Percentiles rank a stretch among this genome's conserved stretches.
phyloP scores from a whole-genome alignment of 2,113 vertebrate genomes.

The Lepus timidus region DNA sequence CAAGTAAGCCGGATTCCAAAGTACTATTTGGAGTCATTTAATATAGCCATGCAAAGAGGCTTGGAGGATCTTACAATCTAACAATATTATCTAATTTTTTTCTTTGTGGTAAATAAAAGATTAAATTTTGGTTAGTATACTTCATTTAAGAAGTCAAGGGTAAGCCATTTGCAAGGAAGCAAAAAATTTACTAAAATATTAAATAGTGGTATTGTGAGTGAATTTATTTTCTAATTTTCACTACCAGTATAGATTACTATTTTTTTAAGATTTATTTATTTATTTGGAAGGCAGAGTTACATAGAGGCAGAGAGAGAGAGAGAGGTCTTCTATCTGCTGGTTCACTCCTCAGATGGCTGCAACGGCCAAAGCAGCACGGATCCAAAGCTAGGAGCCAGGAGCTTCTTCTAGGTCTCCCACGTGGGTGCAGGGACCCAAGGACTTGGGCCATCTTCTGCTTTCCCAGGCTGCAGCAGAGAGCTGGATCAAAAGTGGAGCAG shows the following conservation, averaged over 20 bases:
- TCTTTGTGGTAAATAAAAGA: constrained; percentile 24
- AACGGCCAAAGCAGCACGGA: too few species aligned
- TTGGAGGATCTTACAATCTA: constrained; percentile 30
- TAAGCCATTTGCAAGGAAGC: constrained; percentile 50
- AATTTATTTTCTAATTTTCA: constrained; percentile 59
- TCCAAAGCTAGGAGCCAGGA: too few species aligned
- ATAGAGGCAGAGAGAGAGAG: too few species aligned
- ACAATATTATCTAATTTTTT: neutral
- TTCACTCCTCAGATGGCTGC: too few species aligned
- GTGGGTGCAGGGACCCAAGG: too few species aligned
- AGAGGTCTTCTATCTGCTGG: too few species aligned
- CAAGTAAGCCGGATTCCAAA: neutral
- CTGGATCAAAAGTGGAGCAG: too few species aligned
- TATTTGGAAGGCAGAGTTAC: too few species aligned
- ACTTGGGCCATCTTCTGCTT: too few species aligned
- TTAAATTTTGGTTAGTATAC: constrained; percentile 32
- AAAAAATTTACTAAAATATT: constrained; percentile 30
- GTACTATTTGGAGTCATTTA: neutral
- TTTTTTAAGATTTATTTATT: too few species aligned
- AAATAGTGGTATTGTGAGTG: constrained; percentile 20
- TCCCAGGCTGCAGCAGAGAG: too few species aligned
- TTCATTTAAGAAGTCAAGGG: constrained; percentile 26
- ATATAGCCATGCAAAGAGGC: neutral
- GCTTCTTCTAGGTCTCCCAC: too few species aligned
- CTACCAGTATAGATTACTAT: neutral